A percentile compares a stretch with the other conserved stretches of the same genome.
phyloP scores from a whole-genome alignment of 1,140 invertebrate species.

The Eurosta solidaginis region DNA sequence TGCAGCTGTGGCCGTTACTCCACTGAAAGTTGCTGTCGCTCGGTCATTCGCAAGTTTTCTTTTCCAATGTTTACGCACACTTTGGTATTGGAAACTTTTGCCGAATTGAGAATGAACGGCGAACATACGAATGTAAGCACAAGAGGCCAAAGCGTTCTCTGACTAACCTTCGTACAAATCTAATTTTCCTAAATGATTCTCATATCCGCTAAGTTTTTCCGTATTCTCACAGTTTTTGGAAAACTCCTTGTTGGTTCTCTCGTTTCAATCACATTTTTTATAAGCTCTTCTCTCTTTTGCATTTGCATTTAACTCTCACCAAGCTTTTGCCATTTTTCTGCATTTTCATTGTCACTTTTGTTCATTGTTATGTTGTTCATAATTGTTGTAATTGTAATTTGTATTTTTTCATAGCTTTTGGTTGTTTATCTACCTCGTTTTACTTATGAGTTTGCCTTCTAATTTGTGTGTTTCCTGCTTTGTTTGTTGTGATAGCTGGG shows the following conservation, averaged over 20 bases:
- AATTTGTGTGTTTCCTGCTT: slow-evolving; percentile 25
- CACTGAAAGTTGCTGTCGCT: slow-evolving; percentile 38
- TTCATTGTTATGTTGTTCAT: not conserved
- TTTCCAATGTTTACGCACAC: no score
- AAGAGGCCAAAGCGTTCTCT: not conserved
- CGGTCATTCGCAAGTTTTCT: slow-evolving; percentile 30
- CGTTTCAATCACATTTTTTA: not conserved
- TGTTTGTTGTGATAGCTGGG: not conserved
- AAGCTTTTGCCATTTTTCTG: slow-evolving; percentile 15
- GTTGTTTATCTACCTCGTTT: slow-evolving; percentile 27
- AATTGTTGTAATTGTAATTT: slow-evolving; percentile 19
- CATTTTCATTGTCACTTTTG: slow-evolving; percentile 8
- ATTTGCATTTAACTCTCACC: slow-evolving; percentile 28
- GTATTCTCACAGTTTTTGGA: slow-evolving; percentile 36
- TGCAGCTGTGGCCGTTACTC: slow-evolving; percentile 53
- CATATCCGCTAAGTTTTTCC: not conserved
- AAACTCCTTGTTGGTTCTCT: not conserved
- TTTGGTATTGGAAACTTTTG: slow-evolving; percentile 31
- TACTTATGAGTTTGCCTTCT: slow-evolving; percentile 27
- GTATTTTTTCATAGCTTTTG: slow-evolving; percentile 10
- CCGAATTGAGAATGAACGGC: not conserved
- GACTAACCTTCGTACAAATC: not conserved
- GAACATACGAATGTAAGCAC: not conserved
- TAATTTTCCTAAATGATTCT: not conserved
- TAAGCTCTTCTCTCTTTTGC: slow-evolving; percentile 14